Conservation (phyloP, 1,140 invertebrate species). For the Euura lappo region DNA sequence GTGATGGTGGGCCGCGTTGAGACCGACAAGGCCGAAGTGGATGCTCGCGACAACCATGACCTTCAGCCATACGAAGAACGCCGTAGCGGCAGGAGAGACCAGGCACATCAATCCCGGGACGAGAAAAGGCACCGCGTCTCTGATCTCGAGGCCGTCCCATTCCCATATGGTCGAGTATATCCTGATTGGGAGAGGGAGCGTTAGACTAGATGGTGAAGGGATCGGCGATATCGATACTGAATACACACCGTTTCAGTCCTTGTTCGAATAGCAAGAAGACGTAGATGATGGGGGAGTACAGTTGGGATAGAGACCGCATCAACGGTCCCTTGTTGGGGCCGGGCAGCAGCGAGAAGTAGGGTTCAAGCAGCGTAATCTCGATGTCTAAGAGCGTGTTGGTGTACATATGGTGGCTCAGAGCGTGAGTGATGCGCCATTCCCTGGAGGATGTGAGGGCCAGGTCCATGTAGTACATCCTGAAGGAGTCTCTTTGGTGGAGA, state of each 20-base stretch:
- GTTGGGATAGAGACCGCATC: constrained; percentile 52
- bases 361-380: constrained; percentile 75
- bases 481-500: constrained; percentile 80
- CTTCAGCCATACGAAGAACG: constrained; percentile 64
- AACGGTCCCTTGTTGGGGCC: constrained; percentile 54
- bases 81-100: constrained; percentile 41
- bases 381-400: constrained; percentile 80
- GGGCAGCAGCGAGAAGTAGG: constrained; percentile 73
- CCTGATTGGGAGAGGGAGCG: constrained; percentile 28
- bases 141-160: constrained; percentile 33
- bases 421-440: constrained; percentile 80
- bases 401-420: constrained; percentile 80
- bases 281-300: constrained; percentile 63
- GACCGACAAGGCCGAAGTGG: constrained; percentile 69
- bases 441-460: constrained; percentile 69
- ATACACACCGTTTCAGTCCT: constrained; percentile 58
- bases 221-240: background rate
- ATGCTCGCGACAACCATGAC: constrained; percentile 68
- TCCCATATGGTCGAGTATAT: constrained; percentile 35
- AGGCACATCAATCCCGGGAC: constrained; percentile 63
- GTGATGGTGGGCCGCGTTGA: constrained; percentile 84
- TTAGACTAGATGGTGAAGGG: background rate
- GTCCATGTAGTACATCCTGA: constrained; percentile 84
- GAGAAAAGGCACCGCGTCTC: constrained; percentile 58
- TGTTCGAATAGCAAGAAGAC: constrained; percentile 50